These are phyloP conservation scores for Cosmorhoe ocellata DNA, from an alignment of 2,888 invertebrate species.

Conservation along the genomic window DNA sequence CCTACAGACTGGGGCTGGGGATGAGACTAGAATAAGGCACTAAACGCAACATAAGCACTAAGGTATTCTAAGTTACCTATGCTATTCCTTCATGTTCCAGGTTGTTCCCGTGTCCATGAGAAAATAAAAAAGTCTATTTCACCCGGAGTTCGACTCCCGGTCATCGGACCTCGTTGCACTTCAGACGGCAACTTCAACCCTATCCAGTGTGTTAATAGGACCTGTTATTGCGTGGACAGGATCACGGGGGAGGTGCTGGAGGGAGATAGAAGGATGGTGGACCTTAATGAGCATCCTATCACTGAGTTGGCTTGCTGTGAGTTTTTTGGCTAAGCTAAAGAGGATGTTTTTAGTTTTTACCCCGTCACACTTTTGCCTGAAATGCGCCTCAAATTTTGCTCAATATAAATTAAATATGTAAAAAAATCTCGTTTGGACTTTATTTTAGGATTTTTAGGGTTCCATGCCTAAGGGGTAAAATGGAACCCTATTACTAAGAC, in stretches of 20 bases:
- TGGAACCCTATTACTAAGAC: too few species aligned
- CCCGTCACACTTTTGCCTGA: too few species aligned
- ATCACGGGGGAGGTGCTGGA: slow-evolving; percentile 72
- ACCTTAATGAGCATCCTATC: slow-evolving; percentile 58
- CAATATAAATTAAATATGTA: too few species aligned
- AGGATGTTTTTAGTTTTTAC: too few species aligned
- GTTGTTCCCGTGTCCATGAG: slow-evolving; percentile 82
- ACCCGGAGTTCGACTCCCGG: slow-evolving; percentile 57
- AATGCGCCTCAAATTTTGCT: too few species aligned
- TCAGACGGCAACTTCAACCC: slow-evolving; percentile 86
- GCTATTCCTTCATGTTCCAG: slow-evolving; percentile 49
- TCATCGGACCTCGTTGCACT: slow-evolving; percentile 81
- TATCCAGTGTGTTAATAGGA: slow-evolving; percentile 83
- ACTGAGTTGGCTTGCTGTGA: slow-evolving; percentile 71
- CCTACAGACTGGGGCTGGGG: too few species aligned
- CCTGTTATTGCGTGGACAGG: slow-evolving; percentile 84
- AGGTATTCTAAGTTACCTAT: too few species aligned
- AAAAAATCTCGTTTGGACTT: too few species aligned
- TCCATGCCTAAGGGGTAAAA: too few species aligned
- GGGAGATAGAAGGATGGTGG: slow-evolving; percentile 39
- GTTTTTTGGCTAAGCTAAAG: slow-evolving; percentile 43
- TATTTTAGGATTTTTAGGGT: too few species aligned
- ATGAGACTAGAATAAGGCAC: too few species aligned
- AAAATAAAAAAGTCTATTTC: slow-evolving; percentile 67
- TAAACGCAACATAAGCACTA: too few species aligned